Percentiles rank a stretch among this genome's conserved stretches.
Conservation (phyloP, 2,113 vertebrate species). For the Rostratula benghalensis region DNA sequence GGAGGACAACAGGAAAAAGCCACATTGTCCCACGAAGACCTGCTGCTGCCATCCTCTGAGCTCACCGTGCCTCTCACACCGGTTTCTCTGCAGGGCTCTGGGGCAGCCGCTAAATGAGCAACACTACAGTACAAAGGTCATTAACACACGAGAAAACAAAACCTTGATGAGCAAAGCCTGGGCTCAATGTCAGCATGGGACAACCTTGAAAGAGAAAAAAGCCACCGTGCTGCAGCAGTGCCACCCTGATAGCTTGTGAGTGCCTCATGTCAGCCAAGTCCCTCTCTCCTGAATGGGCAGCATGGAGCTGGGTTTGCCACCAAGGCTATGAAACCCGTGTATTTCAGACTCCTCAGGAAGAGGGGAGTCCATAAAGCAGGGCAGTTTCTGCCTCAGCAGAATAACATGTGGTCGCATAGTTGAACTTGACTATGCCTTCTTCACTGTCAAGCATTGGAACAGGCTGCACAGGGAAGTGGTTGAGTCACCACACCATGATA, state of each 20-base stretch:
- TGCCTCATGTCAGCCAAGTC: fast-evolving
- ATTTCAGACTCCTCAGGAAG: background rate
- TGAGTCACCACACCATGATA: background rate
- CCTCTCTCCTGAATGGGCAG: background rate
- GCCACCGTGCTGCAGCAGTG: background rate
- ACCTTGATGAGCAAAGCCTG: background rate
- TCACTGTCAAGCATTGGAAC: background rate
- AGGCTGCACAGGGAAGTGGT: background rate
- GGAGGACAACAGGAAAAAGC: background rate
- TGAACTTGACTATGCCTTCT: background rate
- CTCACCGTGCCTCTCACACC: background rate
- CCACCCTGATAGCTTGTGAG: background rate
- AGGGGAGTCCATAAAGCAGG: background rate
- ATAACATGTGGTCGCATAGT: background rate
- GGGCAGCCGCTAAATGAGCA: conserved; percentile 1
- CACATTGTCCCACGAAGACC: background rate
- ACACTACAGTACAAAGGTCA: conserved; percentile 42
- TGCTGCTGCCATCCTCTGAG: background rate
- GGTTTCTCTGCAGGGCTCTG: background rate
- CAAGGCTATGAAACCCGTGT: background rate
- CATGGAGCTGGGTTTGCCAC: background rate
- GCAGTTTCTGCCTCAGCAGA: background rate
- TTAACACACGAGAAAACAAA: background rate
- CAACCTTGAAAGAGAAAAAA: background rate
- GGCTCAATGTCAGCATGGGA: background rate